Evolutionary conservation across 1,140 invertebrate genomes (phyloP).

Genomic region (Caenorhabditis brenneri): DNA sequence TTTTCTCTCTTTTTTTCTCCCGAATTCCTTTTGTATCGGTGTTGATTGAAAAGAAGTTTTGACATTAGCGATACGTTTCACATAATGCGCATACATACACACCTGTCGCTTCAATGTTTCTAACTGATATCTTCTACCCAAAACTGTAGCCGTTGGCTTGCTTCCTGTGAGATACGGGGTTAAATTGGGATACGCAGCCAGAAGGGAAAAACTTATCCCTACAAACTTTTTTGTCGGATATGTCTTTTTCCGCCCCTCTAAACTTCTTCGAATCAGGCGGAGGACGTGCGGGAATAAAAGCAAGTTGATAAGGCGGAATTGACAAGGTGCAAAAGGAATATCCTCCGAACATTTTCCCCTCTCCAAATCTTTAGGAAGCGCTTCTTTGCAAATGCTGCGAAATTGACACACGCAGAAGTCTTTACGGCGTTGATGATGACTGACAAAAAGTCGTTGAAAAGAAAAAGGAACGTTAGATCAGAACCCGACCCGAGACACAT

Average conservation of each 20-base stretch:
- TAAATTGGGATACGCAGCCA: not conserved
- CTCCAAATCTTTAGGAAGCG: constrained; percentile 29
- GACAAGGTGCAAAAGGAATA: constrained; percentile 25
- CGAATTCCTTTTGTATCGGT: too few species aligned
- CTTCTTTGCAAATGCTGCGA: not conserved
- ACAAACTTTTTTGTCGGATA: not conserved
- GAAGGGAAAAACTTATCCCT: not conserved
- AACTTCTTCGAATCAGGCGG: not conserved
- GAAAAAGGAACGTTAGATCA: constrained; percentile 22
- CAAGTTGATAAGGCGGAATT: constrained; percentile 35
- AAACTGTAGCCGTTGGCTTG: not conserved
- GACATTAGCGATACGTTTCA: too few species aligned
- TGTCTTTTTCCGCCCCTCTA: not conserved
- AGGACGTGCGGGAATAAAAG: constrained; percentile 3
- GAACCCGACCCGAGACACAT: constrained; percentile 12
- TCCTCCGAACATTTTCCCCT: not conserved
- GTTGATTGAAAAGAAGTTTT: not conserved
- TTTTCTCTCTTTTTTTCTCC: not conserved
- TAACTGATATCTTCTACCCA: not conserved
- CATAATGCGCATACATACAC: not conserved
- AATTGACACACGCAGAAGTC: not conserved
- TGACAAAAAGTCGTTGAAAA: constrained; percentile 28
- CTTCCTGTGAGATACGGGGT: not conserved
- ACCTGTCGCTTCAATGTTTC: not conserved
- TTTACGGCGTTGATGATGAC: constrained; percentile 35